Conservation (phyloP, 2,888 invertebrate species). For the Drosophila greeni region DNA sequence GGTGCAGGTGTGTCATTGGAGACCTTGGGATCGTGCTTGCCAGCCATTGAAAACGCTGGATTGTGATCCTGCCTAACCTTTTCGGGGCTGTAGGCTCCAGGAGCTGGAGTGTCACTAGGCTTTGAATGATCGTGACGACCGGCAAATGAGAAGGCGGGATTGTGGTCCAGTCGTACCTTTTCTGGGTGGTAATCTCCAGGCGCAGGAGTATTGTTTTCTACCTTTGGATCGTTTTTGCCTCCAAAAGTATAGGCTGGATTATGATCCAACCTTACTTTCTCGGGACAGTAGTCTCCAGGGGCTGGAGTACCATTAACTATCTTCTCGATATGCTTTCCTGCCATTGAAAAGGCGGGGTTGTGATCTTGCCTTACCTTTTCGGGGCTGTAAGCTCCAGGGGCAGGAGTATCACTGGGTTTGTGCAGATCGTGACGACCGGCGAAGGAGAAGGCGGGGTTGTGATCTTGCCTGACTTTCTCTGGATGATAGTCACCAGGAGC, state of each 20-base stretch:
- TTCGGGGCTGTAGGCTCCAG: slow-evolving; percentile 11
- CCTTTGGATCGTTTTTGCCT: slow-evolving; percentile 57
- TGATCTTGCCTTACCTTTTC: too few species aligned
- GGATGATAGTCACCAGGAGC: slow-evolving; percentile 29
- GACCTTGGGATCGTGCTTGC: slow-evolving; percentile 77
- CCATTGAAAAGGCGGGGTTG: too few species aligned
- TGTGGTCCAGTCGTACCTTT: slow-evolving; percentile 77
- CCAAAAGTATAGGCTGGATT: slow-evolving; percentile 78
- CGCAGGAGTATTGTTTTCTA: slow-evolving; percentile 5
- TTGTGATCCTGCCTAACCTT: slow-evolving; percentile 10
- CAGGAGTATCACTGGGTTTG: too few species aligned
- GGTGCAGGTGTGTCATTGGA: slow-evolving; percentile 79
- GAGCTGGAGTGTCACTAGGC: not conserved
- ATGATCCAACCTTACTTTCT: slow-evolving; percentile 70
- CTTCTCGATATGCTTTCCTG: too few species aligned
- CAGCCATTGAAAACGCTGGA: not conserved
- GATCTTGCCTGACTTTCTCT: slow-evolving; percentile 70
- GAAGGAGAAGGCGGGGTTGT: slow-evolving; percentile 70
- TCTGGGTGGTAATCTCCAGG: slow-evolving; percentile 31
- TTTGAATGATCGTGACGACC: not conserved
- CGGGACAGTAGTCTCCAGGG: slow-evolving; percentile 25
- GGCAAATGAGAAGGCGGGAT: slow-evolving; percentile 70
- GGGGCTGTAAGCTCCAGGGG: too few species aligned
- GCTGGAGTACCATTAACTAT: slow-evolving; percentile 4
- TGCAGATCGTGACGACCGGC: too few species aligned